These are phyloP conservation scores for Gila robusta DNA, from an alignment of 2,797 vertebrate genomes.

Conservation along the genomic window DNA sequence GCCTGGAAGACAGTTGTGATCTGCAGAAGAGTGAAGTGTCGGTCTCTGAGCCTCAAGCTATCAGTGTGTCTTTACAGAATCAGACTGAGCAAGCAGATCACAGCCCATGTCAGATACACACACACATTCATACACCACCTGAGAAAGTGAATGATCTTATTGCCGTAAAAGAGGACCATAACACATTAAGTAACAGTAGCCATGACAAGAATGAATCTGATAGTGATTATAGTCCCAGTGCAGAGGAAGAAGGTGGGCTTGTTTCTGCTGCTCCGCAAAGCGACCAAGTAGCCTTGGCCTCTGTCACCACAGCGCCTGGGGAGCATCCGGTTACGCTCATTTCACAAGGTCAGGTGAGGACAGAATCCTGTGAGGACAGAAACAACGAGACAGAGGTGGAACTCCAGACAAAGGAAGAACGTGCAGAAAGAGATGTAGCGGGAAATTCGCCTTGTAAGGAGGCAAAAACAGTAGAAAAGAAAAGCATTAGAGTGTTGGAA, in stretches of 20 bases:
- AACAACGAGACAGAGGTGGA: conserved; percentile 46
- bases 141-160: conserved; percentile 10
- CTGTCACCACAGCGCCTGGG: conserved; percentile 31
- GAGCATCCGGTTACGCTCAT: conserved; percentile 32
- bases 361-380: conserved; percentile 28
- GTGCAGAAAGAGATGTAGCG: neutral
- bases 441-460: conserved; percentile 2
- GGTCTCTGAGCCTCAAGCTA: neutral
- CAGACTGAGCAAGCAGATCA: neutral
- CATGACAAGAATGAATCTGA: conserved; percentile 15
- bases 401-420: neutral
- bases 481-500: conserved; percentile 13
- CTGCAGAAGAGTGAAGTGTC: neutral
- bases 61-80: neutral
- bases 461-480: neutral
- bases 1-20: conserved; percentile 1
- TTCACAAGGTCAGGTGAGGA: conserved; percentile 50
- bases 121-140: conserved; percentile 18
- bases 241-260: conserved; percentile 17
- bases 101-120: neutral
- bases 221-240: conserved; percentile 30
- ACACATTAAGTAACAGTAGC: neutral
- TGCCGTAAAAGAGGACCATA: conserved; percentile 2
- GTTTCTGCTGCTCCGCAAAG: conserved; percentile 33
- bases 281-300: conserved; percentile 44